Base-by-base conservation (phyloP, 1,140 invertebrate genomes). In the Solen grandis region DNA sequence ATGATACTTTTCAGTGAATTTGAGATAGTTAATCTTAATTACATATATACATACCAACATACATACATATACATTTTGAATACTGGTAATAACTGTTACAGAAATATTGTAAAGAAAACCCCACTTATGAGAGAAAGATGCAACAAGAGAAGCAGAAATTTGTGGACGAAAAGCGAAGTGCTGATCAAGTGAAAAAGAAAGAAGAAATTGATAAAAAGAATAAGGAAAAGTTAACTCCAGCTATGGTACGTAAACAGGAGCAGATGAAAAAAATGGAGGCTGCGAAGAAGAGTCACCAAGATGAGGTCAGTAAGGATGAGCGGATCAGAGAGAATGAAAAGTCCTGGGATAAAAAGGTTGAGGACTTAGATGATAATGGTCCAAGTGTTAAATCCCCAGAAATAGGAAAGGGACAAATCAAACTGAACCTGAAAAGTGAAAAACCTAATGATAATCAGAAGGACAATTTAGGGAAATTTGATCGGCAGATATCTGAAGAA, bases 71-170 rank as follows among this genome's bases (percentile, higher is more conserved):
- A n/a, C n/a, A n/a, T n/a, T n/a, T n/a, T n/a, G n/a, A n/a, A n/a
- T n/a, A n/a, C n/a, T n/a, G n/a, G n/a, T n/a, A n/a, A n/a, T n/a
- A n/a, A n/a, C n/a, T 57, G 55, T 85, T 84, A n/a, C 76, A 91
- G 90, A 84, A 86, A 82, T 86, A 88, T 62, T 54, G 87, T 36
- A 52, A 84, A 36, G 84, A 89, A 25, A 88, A 90, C 63, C 87
- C 81, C 27, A 87, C 86, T 73, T 91, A 91, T 83, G 90, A 91
- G 69, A 85, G 86, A 66, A 84, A 86, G 29, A 79, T 73, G 31
- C 86, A 86, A 19, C 70, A 90, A 27, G 89, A 91, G 36, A 85
- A 85, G 54, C 87, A 84, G 3, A 85, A 86, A n/a, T 81, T 79
- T 27, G 60, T 87, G 33, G 54, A 75, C 22, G 50, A 60, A 4